Evolutionary conservation across 2,888 invertebrate genomes (phyloP).

Genomic region (Oligia strigilis): DNA sequence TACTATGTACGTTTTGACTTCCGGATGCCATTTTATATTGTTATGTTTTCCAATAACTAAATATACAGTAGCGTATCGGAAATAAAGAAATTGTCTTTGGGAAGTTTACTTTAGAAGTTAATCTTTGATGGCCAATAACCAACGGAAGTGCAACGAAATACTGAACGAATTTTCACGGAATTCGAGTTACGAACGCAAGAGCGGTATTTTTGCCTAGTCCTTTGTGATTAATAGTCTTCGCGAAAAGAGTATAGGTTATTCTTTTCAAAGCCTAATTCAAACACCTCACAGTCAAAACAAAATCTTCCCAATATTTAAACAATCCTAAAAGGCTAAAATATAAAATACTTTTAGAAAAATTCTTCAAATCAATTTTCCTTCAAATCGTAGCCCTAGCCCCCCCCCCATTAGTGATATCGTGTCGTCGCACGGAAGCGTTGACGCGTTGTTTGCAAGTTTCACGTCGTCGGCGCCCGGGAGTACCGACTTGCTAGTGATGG

Average conservation of each 20-base stretch:
- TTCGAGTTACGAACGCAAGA: neutral
- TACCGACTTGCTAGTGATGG: conserved; percentile 3
- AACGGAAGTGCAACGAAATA: neutral
- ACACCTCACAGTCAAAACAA: neutral
- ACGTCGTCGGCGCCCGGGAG: conserved; percentile 15
- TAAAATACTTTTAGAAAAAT: neutral
- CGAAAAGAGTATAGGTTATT: neutral
- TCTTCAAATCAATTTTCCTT: neutral
- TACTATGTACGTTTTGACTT: conserved; percentile 27
- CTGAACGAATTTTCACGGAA: too few species aligned
- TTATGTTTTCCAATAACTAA: conserved; percentile 2
- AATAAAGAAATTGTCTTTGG: neutral
- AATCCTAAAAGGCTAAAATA: too few species aligned
- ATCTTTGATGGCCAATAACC: neutral
- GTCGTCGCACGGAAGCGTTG: conserved; percentile 26
- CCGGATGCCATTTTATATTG: conserved; percentile 11
- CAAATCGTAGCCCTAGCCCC: neutral
- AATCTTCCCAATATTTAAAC: neutral
- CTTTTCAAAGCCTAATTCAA: neutral
- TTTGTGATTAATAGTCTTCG: neutral
- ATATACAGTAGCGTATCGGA: neutral
- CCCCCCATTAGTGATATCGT: conserved; percentile 19
- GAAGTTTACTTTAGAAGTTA: neutral
- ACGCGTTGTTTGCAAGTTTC: conserved; percentile 36
- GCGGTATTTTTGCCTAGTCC: neutral